phyloP scores from a whole-genome alignment of 2,888 invertebrate genomes.

The Cyaniris semiargus region DNA sequence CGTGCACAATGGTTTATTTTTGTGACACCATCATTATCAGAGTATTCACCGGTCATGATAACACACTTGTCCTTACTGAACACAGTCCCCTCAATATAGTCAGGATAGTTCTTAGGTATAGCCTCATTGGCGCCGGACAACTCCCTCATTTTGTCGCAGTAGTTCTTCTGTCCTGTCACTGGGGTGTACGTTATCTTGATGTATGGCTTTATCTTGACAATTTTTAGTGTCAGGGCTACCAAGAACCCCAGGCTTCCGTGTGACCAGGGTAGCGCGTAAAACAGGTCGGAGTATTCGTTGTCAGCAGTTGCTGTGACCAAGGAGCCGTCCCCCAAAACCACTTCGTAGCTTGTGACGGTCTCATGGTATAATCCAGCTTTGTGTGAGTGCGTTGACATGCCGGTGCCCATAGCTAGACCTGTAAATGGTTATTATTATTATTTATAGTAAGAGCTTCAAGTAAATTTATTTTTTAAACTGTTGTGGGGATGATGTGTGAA shows the following conservation, averaged over 20 bases:
- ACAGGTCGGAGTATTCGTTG: constrained; percentile 81
- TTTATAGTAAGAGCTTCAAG: neutral
- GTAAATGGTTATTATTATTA: constrained; percentile 35
- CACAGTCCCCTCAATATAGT: constrained; percentile 85
- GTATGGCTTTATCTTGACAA: constrained; percentile 83
- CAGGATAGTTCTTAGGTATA: constrained; percentile 69
- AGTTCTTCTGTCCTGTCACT: constrained; percentile 81
- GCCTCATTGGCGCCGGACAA: constrained; percentile 80
- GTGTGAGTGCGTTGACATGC: constrained; percentile 88
- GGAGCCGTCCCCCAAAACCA: constrained; percentile 82
- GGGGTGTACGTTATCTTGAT: constrained; percentile 84
- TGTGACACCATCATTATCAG: constrained; percentile 77
- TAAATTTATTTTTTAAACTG: neutral
- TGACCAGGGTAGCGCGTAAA: constrained; percentile 82
- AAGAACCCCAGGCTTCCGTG: constrained; percentile 85
- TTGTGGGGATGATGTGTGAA: too few species aligned
- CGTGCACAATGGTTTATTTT: constrained; percentile 78
- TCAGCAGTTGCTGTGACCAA: constrained; percentile 78
- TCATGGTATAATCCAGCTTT: constrained; percentile 86
- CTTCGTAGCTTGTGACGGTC: constrained; percentile 83
- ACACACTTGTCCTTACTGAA: constrained; percentile 83
- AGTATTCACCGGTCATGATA: constrained; percentile 83
- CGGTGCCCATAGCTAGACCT: constrained; percentile 84
- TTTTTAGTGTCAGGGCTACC: constrained; percentile 82
- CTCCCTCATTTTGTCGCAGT: constrained; percentile 82